Evolutionary conservation across 2,888 invertebrate species (phyloP).

Genomic region (Blastobasis lacticolella): DNA sequence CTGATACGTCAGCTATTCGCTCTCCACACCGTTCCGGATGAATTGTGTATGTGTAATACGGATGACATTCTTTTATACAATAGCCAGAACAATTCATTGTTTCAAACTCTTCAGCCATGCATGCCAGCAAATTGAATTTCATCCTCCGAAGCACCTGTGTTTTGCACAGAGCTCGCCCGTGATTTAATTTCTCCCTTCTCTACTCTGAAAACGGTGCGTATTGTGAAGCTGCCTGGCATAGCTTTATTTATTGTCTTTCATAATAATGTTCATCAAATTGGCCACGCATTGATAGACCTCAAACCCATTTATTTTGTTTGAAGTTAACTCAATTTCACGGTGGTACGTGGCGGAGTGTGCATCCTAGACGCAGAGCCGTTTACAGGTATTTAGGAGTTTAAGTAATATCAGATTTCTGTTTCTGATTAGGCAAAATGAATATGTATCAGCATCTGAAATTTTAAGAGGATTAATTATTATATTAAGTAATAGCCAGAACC

Average conservation of each 20-base stretch:
- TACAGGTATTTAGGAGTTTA: background rate
- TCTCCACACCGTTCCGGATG: no score
- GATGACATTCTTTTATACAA: no score
- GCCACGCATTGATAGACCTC: conserved; percentile 24
- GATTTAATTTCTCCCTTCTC: background rate
- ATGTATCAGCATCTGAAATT: no score
- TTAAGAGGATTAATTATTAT: no score
- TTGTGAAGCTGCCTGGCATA: background rate
- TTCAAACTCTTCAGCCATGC: no score
- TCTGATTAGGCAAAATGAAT: no score
- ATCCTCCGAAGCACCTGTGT: background rate
- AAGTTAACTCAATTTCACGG: conserved; percentile 54
- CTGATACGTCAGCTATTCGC: no score
- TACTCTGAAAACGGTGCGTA: background rate
- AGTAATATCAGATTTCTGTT: no score
- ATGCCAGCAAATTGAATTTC: background rate
- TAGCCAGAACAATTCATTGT: no score
- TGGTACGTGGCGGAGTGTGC: conserved; percentile 12
- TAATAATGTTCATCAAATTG: conserved; percentile 21
- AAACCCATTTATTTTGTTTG: conserved; percentile 43
- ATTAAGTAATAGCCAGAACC: no score
- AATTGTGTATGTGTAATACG: no score
- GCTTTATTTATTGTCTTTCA: conserved; percentile 20
- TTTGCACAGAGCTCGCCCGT: background rate
- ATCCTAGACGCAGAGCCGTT: background rate